Conservation (phyloP, 2,113 vertebrate genomes). For the Chascanopsetta lugubris region DNA sequence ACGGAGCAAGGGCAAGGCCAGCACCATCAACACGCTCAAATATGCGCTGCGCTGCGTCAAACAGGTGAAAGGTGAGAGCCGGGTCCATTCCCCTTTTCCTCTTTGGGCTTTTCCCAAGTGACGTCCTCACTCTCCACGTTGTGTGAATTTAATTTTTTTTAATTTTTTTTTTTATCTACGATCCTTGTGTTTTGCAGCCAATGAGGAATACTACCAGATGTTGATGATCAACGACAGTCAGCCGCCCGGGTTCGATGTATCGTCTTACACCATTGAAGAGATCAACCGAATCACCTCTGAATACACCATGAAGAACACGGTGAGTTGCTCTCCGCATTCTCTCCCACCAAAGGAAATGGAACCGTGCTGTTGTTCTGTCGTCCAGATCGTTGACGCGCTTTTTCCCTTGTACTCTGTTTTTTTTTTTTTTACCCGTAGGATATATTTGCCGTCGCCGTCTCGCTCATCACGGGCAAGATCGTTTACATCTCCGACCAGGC, state of each 20-base stretch:
- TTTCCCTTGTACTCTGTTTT: too few relatives aligned
- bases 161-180: neutral
- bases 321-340: slow-evolving; percentile 73
- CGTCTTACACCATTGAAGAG: slow-evolving; percentile 89
- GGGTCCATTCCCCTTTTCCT: neutral
- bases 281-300: slow-evolving; percentile 90
- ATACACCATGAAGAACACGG: slow-evolving; percentile 88
- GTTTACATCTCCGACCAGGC: slow-evolving; percentile 95
- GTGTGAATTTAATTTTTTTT: neutral
- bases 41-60: slow-evolving; percentile 93
- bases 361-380: too few relatives aligned
- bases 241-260: slow-evolving; percentile 84
- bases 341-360: too few relatives aligned
- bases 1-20: slow-evolving; percentile 89
- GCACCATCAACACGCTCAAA: slow-evolving; percentile 88
- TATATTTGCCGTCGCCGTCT: slow-evolving; percentile 93
- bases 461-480: slow-evolving; percentile 90
- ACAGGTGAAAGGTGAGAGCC: slow-evolving; percentile 91
- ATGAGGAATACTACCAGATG: slow-evolving; percentile 94
- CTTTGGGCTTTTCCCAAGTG: too few relatives aligned
- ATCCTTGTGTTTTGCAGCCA: slow-evolving; percentile 79
- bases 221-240: slow-evolving; percentile 89
- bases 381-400: too few relatives aligned
- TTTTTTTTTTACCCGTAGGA: slow-evolving; percentile 77
- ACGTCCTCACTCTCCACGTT: neutral